phyloP scores from a whole-genome alignment of 2,797 vertebrate genomes.

The Acestrorhynchus altus region DNA sequence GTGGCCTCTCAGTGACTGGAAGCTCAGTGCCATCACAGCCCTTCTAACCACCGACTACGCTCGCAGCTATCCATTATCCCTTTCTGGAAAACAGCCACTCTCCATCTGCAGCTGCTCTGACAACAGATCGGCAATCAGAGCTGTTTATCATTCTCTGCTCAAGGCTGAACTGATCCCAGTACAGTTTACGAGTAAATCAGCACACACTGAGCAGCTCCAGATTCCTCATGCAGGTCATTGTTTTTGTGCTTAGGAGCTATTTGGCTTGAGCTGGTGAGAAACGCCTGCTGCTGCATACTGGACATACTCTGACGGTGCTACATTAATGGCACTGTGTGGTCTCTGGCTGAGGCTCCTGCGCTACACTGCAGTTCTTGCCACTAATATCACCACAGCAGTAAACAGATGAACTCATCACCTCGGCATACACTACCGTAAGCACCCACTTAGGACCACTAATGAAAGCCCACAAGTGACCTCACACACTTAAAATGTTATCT shows the following conservation, averaged over 20 bases:
- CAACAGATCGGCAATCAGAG: slow-evolving; percentile 33
- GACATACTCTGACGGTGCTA: slow-evolving; percentile 29
- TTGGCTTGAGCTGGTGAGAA: slow-evolving; percentile 41
- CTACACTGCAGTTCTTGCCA: slow-evolving; percentile 32
- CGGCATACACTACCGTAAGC: slow-evolving; percentile 34
- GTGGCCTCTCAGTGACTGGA: slow-evolving; percentile 45
- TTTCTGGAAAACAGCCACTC: slow-evolving; percentile 16
- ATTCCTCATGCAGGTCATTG: slow-evolving; percentile 26
- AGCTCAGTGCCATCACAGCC: slow-evolving; percentile 38
- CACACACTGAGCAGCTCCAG: neutral
- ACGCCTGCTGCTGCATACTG: slow-evolving; percentile 11
- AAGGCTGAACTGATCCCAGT: neutral
- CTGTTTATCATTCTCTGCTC: neutral
- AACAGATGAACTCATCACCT: slow-evolving; percentile 49
- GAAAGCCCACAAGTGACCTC: slow-evolving; percentile 42
- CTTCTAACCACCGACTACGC: slow-evolving; percentile 22
- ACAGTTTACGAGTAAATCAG: slow-evolving; percentile 1
- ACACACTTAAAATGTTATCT: slow-evolving; percentile 11
- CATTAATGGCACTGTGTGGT: slow-evolving; percentile 46
- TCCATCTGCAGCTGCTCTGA: slow-evolving; percentile 24
- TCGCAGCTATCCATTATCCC: slow-evolving; percentile 2
- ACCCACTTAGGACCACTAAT: slow-evolving; percentile 45
- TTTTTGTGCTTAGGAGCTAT: slow-evolving; percentile 17
- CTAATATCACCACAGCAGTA: slow-evolving; percentile 35
- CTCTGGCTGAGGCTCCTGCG: neutral